Evolutionary conservation across 2,888 invertebrate genomes (phyloP).

Genomic region (Bombyx huttoni): DNA sequence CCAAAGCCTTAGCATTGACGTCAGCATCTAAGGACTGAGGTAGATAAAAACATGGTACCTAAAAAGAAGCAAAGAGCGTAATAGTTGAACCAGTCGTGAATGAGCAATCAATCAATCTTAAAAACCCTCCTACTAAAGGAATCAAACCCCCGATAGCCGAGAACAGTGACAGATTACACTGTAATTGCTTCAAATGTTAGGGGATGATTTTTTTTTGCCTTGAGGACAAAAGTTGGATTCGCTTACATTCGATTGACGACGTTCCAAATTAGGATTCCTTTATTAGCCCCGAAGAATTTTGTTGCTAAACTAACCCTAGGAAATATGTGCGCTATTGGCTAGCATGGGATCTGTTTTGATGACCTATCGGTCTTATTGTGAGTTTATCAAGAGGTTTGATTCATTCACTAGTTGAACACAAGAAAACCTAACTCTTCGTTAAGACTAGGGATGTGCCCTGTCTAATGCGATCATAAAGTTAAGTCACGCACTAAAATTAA

Average conservation of each 20-base stretch:
- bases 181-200: conserved; percentile 54
- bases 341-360: too few relatives aligned
- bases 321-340: not conserved
- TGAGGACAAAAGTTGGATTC: conserved; percentile 23
- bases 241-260: conserved; percentile 47
- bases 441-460: too few relatives aligned
- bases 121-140: conserved; percentile 38
- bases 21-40: too few relatives aligned
- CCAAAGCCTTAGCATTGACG: too few relatives aligned
- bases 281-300: not conserved
- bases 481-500: too few relatives aligned
- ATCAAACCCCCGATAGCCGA: conserved; percentile 40
- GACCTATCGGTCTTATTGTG: too few relatives aligned
- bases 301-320: not conserved
- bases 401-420: too few relatives aligned
- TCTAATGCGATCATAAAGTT: too few relatives aligned
- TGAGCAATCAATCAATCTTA: conserved; percentile 54
- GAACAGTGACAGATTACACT: conserved; percentile 58
- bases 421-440: too few relatives aligned
- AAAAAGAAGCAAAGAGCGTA: conserved; percentile 8
- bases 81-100: conserved; percentile 19
- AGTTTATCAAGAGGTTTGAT: too few relatives aligned
- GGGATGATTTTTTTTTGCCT: conserved; percentile 34
- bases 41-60: too few relatives aligned
- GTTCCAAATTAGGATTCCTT: not conserved